Conservation (phyloP, 2,888 invertebrate species). For the Punctoribates punctum region DNA sequence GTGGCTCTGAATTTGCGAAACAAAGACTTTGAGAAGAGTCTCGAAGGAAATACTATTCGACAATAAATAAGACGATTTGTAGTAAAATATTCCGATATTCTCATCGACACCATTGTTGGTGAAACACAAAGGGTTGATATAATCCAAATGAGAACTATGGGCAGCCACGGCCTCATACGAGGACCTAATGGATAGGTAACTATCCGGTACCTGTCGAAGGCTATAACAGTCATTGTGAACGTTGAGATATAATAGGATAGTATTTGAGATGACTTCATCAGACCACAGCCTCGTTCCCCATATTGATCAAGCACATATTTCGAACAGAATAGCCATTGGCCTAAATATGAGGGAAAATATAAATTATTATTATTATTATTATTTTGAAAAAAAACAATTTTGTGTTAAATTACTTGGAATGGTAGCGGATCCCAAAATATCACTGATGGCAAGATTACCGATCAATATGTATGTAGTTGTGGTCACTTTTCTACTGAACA, state of each 20-base stretch:
- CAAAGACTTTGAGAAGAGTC: not conserved
- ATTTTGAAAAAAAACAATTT: too few species aligned
- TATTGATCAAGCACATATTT: not conserved
- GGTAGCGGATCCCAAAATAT: constrained; percentile 14
- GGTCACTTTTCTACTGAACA: not conserved
- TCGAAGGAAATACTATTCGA: constrained; percentile 8
- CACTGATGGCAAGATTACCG: constrained; percentile 38
- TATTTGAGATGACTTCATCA: constrained; percentile 29
- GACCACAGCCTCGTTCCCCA: constrained; percentile 35
- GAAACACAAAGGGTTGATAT: not conserved
- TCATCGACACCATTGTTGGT: constrained; percentile 35
- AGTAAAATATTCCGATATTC: constrained; percentile 34
- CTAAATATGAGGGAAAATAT: not conserved
- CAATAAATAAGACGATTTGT: constrained; percentile 21
- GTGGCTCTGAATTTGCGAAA: constrained; percentile 29
- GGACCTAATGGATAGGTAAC: constrained; percentile 2
- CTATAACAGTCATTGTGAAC: constrained; percentile 38
- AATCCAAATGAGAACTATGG: constrained; percentile 23
- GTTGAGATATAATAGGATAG: constrained; percentile 38
- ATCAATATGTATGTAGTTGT: constrained; percentile 37
- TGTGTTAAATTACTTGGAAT: constrained; percentile 35
- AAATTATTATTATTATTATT: not conserved
- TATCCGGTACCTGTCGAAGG: constrained; percentile 25
- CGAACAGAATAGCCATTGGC: constrained; percentile 40
- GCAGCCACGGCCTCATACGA: constrained; percentile 24